A percentile compares a stretch with the other conserved stretches of the same genome.
These are phyloP conservation scores for Nylanderia fulva DNA, from an alignment of 1,140 invertebrate species.

Conservation along the genomic window DNA sequence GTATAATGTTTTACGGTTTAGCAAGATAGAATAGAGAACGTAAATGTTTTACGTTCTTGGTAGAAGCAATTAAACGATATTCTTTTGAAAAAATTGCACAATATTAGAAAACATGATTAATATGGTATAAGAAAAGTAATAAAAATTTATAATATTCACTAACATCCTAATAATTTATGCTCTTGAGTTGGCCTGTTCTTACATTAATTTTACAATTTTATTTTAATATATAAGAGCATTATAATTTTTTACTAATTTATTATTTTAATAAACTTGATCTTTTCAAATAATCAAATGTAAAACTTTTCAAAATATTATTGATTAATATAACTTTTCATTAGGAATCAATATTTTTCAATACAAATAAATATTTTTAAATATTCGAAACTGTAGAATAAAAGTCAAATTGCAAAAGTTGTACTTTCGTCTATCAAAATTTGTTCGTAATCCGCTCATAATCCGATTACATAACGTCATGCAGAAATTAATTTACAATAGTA, in stretches of 20 bases:
- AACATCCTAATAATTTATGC: no score
- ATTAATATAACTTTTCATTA: background rate
- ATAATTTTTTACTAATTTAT: no score
- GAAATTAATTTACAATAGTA: conserved; percentile 58
- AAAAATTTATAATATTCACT: no score
- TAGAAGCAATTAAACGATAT: background rate
- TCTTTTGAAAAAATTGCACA: background rate
- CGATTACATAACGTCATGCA: conserved; percentile 3
- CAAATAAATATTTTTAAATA: background rate
- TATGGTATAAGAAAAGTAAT: no score
- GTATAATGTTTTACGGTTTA: background rate
- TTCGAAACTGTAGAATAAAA: background rate
- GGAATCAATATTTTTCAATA: background rate
- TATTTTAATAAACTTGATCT: background rate
- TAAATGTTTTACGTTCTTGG: background rate
- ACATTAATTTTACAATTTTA: no score
- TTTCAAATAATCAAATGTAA: background rate
- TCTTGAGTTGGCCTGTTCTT: no score
- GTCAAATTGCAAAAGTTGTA: background rate
- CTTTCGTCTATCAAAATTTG: conserved; percentile 24
- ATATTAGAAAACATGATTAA: background rate
- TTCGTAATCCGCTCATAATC: conserved; percentile 2
- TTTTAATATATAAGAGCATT: no score
- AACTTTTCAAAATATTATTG: background rate
- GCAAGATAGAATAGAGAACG: background rate